Conservation (phyloP, 2,113 vertebrate genomes). For the Sander vitreus region DNA sequence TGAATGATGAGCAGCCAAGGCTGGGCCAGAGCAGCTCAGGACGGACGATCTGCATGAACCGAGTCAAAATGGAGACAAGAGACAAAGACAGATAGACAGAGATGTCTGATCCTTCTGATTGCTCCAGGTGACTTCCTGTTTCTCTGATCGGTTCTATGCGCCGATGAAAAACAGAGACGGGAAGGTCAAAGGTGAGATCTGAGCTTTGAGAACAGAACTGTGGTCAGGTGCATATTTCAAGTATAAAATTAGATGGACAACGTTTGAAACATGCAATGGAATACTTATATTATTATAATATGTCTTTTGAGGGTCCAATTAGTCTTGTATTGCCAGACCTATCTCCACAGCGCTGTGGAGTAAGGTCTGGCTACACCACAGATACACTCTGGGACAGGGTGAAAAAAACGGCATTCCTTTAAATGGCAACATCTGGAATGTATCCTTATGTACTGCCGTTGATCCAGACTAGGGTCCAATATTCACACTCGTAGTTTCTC, state of each 20-base stretch:
- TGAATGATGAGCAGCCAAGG: constrained; percentile 44
- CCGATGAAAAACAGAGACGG: constrained; percentile 52
- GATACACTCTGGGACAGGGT: too few species aligned
- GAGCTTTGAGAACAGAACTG: constrained; percentile 3
- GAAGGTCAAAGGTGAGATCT: constrained; percentile 20
- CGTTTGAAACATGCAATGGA: not conserved
- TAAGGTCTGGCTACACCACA: too few species aligned
- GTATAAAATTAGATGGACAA: not conserved
- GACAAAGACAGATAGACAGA: constrained; percentile 48
- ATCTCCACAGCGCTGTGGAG: too few species aligned
- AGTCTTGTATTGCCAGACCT: too few species aligned
- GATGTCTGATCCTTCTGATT: constrained; percentile 42
- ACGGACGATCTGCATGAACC: constrained; percentile 44
- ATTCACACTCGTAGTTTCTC: not conserved
- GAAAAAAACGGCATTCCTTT: too few species aligned
- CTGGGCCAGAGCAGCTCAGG: constrained; percentile 33
- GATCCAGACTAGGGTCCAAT: not conserved
- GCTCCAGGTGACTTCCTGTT: constrained; percentile 50
- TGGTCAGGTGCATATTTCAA: constrained; percentile 6
- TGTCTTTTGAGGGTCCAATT: not conserved
- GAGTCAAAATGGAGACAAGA: constrained; percentile 48
- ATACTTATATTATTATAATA: not conserved
- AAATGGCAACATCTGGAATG: too few species aligned
- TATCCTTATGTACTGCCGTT: too few species aligned
- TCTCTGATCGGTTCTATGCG: constrained; percentile 38